Conservation (phyloP, 2,113 vertebrate species). For the Serinus canaria region DNA sequence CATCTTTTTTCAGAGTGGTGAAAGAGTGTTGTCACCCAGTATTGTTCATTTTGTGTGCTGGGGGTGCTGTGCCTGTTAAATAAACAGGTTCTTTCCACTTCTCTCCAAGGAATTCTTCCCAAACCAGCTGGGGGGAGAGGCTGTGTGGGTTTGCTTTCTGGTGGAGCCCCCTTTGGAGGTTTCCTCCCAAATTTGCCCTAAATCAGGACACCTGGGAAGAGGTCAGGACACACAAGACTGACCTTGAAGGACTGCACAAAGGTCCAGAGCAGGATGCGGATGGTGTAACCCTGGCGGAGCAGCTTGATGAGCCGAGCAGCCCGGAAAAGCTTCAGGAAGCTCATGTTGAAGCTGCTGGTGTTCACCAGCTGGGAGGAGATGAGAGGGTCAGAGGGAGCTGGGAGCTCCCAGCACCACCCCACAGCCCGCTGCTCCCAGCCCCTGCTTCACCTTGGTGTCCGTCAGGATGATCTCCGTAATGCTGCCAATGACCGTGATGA, state of each 20-base stretch:
- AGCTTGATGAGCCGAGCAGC: conserved; percentile 98
- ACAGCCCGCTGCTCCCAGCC: neutral
- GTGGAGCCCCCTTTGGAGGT: no score
- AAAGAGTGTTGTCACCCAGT: no score
- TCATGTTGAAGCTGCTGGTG: conserved; percentile 93
- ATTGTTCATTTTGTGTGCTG: no score
- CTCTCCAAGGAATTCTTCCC: no score
- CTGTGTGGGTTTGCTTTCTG: no score
- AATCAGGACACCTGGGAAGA: neutral
- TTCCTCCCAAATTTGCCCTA: no score
- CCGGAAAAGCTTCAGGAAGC: conserved; percentile 96
- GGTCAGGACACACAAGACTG: neutral
- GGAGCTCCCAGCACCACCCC: neutral
- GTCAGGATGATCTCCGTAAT: conserved; percentile 96
- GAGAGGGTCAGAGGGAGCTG: neutral
- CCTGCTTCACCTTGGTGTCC: conserved; percentile 78
- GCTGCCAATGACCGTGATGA: conserved; percentile 96
- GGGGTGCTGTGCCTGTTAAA: no score
- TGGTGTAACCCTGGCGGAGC: conserved; percentile 96
- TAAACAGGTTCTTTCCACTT: no score
- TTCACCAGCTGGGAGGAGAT: conserved; percentile 74
- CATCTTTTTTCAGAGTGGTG: no score
- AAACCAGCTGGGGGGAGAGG: no score
- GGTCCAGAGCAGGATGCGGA: conserved; percentile 96
- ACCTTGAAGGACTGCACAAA: conserved; percentile 99